Percentiles rank a stretch among this genome's conserved stretches.
Evolutionary conservation across 2,113 vertebrate species (phyloP).

Genomic region (Elephas maximus): DNA sequence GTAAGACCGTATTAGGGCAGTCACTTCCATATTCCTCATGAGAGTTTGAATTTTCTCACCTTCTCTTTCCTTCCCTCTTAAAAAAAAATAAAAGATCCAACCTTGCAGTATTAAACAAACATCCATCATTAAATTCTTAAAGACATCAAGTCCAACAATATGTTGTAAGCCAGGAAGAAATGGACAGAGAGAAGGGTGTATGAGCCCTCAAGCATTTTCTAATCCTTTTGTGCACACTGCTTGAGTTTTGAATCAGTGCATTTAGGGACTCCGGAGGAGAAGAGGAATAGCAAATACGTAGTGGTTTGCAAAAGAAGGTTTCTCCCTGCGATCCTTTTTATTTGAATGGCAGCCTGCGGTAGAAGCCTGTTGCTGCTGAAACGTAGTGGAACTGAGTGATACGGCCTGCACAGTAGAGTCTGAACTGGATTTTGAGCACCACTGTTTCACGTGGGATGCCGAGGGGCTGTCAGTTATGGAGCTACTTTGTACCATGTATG

Average conservation of each 20-base stretch:
- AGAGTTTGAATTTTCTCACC: constrained; percentile 46
- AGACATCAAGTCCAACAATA: not conserved
- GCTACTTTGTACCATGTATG: not conserved
- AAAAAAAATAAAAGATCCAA: not conserved
- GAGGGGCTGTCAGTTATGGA: not conserved
- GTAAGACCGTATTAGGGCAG: not conserved
- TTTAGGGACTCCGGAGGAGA: not conserved
- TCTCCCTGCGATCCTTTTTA: not conserved
- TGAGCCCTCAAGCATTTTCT: not conserved
- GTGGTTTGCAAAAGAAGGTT: not conserved
- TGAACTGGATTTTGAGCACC: not conserved
- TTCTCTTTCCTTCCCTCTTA: not conserved
- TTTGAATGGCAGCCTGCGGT: not conserved
- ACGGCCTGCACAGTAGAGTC: not conserved
- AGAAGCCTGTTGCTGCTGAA: not conserved
- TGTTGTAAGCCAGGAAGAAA: not conserved
- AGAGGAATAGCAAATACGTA: not conserved
- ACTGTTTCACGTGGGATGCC: constrained; percentile 1
- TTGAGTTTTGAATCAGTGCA: not conserved
- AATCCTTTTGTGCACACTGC: not conserved
- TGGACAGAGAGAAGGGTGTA: not conserved
- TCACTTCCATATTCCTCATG: not conserved
- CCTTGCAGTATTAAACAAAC: not conserved
- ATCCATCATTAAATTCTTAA: not conserved
- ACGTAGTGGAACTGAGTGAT: not conserved